A percentile compares a stretch with the other conserved stretches of the same genome.
Evolutionary conservation across 2,888 invertebrate species (phyloP).

Genomic region (Cepaea hortensis): DNA sequence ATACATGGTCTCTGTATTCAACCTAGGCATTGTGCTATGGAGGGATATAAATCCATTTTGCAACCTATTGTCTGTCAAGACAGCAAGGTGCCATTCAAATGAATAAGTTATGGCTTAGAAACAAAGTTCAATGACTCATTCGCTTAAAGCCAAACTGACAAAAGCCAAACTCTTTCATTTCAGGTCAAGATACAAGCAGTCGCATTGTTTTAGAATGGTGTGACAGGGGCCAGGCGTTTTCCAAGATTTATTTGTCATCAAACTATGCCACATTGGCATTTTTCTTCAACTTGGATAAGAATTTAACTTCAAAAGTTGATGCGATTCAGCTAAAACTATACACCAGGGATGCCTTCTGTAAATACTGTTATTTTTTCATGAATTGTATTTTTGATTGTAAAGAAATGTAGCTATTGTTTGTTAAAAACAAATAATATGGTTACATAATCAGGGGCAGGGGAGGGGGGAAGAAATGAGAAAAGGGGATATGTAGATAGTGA

Average conservation of each 20-base stretch:
- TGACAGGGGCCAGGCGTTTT: background rate
- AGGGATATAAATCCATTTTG: too few relatives aligned
- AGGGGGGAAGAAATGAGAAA: too few relatives aligned
- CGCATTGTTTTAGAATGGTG: slow-evolving; percentile 12
- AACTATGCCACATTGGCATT: slow-evolving; percentile 27
- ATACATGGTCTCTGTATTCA: too few relatives aligned
- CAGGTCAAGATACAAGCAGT: slow-evolving; percentile 21
- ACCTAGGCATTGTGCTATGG: too few relatives aligned
- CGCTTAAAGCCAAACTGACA: background rate
- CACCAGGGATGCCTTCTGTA: slow-evolving; percentile 21
- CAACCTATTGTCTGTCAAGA: too few relatives aligned
- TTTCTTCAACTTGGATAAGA: background rate
- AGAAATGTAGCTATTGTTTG: background rate
- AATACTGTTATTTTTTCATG: background rate
- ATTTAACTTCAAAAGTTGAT: background rate
- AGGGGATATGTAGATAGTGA: too few relatives aligned
- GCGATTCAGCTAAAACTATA: slow-evolving; percentile 21
- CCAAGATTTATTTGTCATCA: slow-evolving; percentile 27
- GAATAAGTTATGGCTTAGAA: background rate
- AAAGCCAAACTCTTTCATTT: background rate
- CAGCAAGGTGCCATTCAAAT: too few relatives aligned
- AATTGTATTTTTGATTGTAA: too few relatives aligned
- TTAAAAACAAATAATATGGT: too few relatives aligned
- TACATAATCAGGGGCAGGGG: too few relatives aligned
- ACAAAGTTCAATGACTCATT: background rate